phyloP scores from a whole-genome alignment of 2,797 vertebrate genomes.

The Crenuchus spilurus region DNA sequence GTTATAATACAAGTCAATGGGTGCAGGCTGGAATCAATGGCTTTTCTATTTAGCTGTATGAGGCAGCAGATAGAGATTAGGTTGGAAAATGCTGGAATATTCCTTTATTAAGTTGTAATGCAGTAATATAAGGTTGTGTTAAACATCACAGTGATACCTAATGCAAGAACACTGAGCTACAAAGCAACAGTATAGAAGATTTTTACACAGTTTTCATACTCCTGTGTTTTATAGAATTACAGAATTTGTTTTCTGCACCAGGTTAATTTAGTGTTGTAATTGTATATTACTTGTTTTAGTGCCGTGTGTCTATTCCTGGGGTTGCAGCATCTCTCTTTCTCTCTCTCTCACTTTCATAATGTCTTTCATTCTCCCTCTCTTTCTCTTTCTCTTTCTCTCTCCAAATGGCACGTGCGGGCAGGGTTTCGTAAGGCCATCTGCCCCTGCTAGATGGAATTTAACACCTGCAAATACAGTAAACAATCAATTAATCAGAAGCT shows the following conservation, averaged over 20 bases:
- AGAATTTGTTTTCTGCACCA: background rate
- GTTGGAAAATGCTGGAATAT: too few species aligned
- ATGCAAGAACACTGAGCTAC: too few species aligned
- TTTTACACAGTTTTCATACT: too few species aligned
- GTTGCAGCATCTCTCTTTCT: background rate
- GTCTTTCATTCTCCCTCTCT: background rate
- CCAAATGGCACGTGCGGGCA: constrained; percentile 18
- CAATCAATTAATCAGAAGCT: constrained; percentile 61
- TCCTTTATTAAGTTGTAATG: too few species aligned
- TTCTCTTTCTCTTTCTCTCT: background rate
- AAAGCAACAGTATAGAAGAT: too few species aligned
- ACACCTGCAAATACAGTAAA: constrained; percentile 61
- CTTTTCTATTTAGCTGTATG: too few species aligned
- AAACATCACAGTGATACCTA: too few species aligned
- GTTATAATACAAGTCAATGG: background rate
- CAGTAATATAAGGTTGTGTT: too few species aligned
- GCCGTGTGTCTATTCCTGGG: background rate
- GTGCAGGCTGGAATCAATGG: background rate
- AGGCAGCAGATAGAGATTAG: too few species aligned
- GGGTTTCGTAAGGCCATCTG: constrained; percentile 46
- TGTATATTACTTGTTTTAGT: background rate
- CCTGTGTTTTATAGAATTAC: background rate
- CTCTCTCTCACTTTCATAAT: background rate
- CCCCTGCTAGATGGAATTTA: constrained; percentile 51
- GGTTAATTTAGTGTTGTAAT: too few species aligned